Evolutionary conservation across 2,113 vertebrate genomes (phyloP), one percentile per base, ranked within the genome.

Genomic region (Zosterops lateralis): DNA sequence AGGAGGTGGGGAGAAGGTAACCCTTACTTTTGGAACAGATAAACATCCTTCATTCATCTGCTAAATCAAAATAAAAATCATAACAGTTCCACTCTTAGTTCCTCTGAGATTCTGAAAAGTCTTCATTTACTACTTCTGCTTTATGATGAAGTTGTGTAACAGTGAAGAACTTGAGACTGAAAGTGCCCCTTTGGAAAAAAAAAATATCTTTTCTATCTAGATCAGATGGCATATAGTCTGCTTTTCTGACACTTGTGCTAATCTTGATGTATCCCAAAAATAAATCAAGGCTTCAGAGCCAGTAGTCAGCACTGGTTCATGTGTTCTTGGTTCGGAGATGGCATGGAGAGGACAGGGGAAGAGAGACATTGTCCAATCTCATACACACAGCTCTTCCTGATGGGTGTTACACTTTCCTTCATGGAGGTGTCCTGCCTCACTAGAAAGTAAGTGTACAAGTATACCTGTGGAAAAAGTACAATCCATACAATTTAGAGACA

Each of bases 1-100:
- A 6, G 1, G 8, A 42, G 4, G 4, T 0, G 0, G 3, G 16
- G 5, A 3, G 3, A 7, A 60, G 40, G 18, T 50, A 65, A 31
- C 45, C 16, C 18, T 65, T 64, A 21, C 38, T 74, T 34, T 65
- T 56, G 34, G 9, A 79, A 21, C 16, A 70, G 25, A 36, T 78
- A 24, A 64, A 67, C 1, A 1, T 6, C 31, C 28, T 77, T 85
- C 10, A 10, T 76, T 93, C 36, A 60, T 57, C 32, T 50, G 25
- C 50, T 73, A 50, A 67, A 56, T 73, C 10, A 45, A 85, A 93
- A 72, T 62, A 72, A 79, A 89, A 57, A 72, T 36, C 0, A 0
- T 40, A 32, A 40, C 10, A 48, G 12, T 20, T 84, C 24, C 16
- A 54, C 9, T 36, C 20, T 48, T 67, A 53, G 15, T 38, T 80